phyloP scores from a whole-genome alignment of 53 echinoderm and acorn worm species.

The Apostichopus leukothele region DNA sequence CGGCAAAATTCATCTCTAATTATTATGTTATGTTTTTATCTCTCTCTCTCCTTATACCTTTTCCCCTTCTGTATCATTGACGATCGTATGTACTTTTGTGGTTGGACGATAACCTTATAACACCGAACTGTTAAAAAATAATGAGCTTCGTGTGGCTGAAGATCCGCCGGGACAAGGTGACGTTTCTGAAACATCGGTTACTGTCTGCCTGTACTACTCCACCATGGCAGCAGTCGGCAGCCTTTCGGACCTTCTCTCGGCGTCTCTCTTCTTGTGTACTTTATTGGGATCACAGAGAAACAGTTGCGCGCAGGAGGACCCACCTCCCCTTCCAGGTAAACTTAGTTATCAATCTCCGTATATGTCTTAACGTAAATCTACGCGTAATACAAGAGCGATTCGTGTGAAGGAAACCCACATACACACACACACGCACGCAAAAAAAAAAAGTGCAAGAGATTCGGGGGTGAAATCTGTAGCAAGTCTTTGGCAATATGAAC shows the following conservation, averaged over 20 bases:
- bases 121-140: neutral
- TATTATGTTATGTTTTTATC: neutral
- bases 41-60: neutral
- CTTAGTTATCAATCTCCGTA: neutral
- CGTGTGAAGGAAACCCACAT: too few species aligned
- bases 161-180: slow-evolving; percentile 32
- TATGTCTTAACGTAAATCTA: too few species aligned
- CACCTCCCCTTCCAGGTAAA: slow-evolving; percentile 1
- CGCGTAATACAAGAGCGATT: too few species aligned
- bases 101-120: slow-evolving; percentile 32
- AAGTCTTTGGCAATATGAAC: too few species aligned
- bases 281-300: neutral
- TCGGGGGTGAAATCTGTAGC: too few species aligned
- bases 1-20: too few species aligned
- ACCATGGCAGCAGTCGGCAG: slow-evolving; percentile 1
- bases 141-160: slow-evolving; percentile 18
- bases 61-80: neutral
- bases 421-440: too few species aligned
- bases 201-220: neutral
- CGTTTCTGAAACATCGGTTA: neutral
- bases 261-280: neutral
- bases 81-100: slow-evolving; percentile 32
- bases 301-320: neutral
- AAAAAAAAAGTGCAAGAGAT: too few species aligned
- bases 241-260: neutral